A percentile compares a stretch with the other conserved stretches of the same genome.
phyloP scores from a whole-genome alignment of 2,797 vertebrate species.

The Nyctibius grandis region DNA sequence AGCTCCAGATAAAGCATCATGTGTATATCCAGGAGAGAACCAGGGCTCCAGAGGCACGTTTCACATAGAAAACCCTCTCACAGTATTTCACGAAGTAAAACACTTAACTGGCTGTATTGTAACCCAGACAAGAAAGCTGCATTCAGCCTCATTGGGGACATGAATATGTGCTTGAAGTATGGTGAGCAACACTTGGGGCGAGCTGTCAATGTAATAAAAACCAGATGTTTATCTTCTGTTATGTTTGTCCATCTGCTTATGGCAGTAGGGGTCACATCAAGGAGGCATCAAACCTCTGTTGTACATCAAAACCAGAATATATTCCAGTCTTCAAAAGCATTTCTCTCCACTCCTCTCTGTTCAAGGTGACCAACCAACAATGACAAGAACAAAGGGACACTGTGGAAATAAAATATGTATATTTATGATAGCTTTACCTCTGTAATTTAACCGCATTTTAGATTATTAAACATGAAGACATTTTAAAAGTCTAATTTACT shows the following conservation, averaged over 20 bases:
- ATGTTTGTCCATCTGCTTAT: neutral
- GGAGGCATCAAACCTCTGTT: neutral
- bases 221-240: neutral
- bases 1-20: neutral
- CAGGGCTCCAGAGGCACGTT: neutral
- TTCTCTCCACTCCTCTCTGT: neutral
- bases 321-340: neutral
- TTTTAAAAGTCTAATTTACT: slow-evolving; percentile 21
- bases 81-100: neutral
- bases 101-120: neutral
- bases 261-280: neutral
- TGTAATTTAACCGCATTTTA: slow-evolving; percentile 46
- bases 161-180: neutral
- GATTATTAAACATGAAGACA: slow-evolving; percentile 29
- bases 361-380: neutral
- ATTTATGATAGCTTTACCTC: slow-evolving; percentile 15
- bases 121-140: neutral
- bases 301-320: neutral
- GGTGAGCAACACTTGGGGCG: neutral
- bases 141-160: neutral
- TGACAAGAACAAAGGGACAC: slow-evolving; percentile 23
- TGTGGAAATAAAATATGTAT: slow-evolving; percentile 44
- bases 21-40: neutral
- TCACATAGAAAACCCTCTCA: neutral
- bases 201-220: neutral